Evolutionary conservation across 2,113 vertebrate genomes (phyloP).

Genomic region (Thamnaconus septentrionalis): DNA sequence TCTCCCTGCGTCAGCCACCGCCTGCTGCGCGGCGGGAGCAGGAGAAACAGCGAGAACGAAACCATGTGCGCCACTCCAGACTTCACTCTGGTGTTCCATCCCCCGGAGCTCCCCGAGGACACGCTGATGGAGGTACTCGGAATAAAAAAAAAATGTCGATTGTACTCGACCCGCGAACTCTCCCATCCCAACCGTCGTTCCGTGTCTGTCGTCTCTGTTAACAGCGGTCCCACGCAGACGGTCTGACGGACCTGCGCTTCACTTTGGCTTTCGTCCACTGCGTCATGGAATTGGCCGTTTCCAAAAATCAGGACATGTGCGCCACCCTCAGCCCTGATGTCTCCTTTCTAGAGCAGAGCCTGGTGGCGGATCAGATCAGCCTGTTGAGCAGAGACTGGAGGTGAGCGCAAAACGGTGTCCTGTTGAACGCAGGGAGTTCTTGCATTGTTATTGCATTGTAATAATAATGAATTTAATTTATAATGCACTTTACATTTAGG

Average conservation of each 20-base stretch:
- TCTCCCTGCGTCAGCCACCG: conserved; percentile 38
- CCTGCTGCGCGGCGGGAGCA: too few relatives aligned
- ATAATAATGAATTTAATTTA: too few relatives aligned
- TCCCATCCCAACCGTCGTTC: background rate
- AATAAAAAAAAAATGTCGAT: background rate
- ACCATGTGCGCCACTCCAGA: conserved; percentile 76
- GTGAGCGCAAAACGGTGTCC: conserved; percentile 62
- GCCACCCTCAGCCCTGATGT: conserved; percentile 55
- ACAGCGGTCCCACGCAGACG: conserved; percentile 90
- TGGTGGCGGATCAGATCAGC: conserved; percentile 94
- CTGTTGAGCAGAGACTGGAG: conserved; percentile 93
- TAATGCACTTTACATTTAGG: too few relatives aligned
- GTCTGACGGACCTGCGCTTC: conserved; percentile 86
- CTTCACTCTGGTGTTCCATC: conserved; percentile 82
- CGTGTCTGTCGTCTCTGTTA: background rate
- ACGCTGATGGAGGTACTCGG: conserved; percentile 91
- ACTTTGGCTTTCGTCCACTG: conserved; percentile 87
- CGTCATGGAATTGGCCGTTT: conserved; percentile 86
- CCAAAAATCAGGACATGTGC: conserved; percentile 80
- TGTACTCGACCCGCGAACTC: background rate
- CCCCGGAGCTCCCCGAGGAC: conserved; percentile 89
- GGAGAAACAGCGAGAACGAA: conserved; percentile 79
- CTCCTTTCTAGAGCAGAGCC: conserved; percentile 86
- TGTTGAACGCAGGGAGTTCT: too few relatives aligned
- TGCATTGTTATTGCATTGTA: too few relatives aligned